Evolutionary conservation across 2,113 vertebrate genomes (phyloP).

Genomic region (Ictalurus punctatus): DNA sequence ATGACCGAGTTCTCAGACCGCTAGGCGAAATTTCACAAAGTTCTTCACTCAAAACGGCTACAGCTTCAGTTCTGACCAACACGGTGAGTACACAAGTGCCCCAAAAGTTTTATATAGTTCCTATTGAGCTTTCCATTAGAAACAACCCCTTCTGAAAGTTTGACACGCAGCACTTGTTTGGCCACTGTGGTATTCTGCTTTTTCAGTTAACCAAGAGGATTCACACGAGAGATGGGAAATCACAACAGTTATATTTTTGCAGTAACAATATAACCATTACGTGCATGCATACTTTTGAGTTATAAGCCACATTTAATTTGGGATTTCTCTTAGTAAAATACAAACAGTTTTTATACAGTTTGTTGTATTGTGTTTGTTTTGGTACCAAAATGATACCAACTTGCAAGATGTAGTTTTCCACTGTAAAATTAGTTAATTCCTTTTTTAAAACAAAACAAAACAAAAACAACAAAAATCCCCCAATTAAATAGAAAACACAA

Average conservation of each 20-base stretch:
- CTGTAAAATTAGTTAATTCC: background rate
- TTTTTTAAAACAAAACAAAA: background rate
- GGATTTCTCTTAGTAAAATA: background rate
- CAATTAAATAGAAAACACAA: background rate
- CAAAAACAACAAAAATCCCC: no score
- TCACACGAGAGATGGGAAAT: background rate
- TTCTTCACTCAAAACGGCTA: background rate
- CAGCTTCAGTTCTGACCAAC: background rate
- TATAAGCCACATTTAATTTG: background rate
- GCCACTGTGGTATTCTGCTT: background rate
- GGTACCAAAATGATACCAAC: no score
- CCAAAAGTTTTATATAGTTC: background rate
- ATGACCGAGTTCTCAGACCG: background rate
- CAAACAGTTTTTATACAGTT: background rate
- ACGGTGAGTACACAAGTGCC: background rate
- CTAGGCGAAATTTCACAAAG: background rate
- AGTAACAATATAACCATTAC: no score
- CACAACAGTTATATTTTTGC: background rate
- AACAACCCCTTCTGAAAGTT: slow-evolving; percentile 4
- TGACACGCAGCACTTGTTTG: background rate
- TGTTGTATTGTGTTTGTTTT: background rate
- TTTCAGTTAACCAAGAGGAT: background rate
- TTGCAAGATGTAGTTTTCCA: background rate
- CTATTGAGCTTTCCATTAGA: background rate
- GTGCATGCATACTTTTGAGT: background rate